These are phyloP conservation scores for Cliona cf. orientalis DNA, from an alignment of 37 sponge, comb jelly and placozoan genomes.

Conservation along the genomic window DNA sequence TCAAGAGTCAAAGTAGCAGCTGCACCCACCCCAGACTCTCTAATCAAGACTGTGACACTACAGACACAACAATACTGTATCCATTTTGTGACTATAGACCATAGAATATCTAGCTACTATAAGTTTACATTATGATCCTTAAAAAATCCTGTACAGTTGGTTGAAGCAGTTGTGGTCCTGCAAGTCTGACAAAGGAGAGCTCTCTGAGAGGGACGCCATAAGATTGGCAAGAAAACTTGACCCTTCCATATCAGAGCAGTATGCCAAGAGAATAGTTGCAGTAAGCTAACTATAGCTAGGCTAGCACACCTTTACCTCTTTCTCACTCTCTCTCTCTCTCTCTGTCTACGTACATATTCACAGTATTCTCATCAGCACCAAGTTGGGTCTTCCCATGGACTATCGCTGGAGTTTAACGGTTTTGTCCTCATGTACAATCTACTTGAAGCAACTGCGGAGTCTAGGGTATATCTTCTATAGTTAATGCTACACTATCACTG, in stretches of 20 bases:
- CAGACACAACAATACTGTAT: conserved; percentile 72
- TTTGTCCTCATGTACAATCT: conserved; percentile 56
- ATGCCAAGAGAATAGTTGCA: conserved; percentile 8
- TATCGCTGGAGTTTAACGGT: conserved; percentile 72
- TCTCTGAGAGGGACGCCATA: conserved; percentile 35
- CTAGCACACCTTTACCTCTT: too few relatives aligned
- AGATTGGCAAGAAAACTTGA: conserved; percentile 20
- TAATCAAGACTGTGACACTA: conserved; percentile 28
- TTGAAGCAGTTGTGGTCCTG: conserved; percentile 57
- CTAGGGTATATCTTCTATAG: neutral
- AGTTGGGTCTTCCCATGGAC: conserved; percentile 27
- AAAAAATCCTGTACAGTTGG: too few relatives aligned
- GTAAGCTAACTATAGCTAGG: too few relatives aligned
- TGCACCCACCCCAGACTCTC: too few relatives aligned
- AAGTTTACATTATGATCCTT: too few relatives aligned
- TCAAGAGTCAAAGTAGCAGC: too few relatives aligned
- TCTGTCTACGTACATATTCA: neutral
- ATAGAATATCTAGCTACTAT: too few relatives aligned
- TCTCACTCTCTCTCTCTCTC: too few relatives aligned
- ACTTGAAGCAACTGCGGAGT: conserved; percentile 28
- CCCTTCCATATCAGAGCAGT: neutral
- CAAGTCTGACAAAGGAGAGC: conserved; percentile 24
- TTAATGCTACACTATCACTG: neutral
- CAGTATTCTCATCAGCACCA: conserved; percentile 56
- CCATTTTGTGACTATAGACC: too few relatives aligned